phyloP scores from a whole-genome alignment of 2,888 invertebrate species.

The Doris montereyensis region DNA sequence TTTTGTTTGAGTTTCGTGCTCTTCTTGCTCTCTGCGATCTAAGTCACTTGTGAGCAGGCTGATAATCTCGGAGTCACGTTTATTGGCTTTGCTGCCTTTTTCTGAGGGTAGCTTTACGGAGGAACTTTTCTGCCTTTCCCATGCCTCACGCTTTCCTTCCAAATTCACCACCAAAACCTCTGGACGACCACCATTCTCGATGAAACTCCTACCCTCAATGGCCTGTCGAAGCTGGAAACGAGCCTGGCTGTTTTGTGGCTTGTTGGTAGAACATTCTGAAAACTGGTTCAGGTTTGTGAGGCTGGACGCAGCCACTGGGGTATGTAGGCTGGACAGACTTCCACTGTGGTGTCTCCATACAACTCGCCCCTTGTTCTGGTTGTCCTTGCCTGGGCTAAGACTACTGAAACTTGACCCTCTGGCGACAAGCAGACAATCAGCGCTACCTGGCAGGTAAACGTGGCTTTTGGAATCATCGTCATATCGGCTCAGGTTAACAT shows the following conservation, averaged over 20 bases:
- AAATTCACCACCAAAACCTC: conserved; percentile 39
- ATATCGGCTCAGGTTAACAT: conserved; percentile 63
- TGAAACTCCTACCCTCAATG: not conserved
- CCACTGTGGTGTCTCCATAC: conserved; percentile 14
- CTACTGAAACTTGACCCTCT: conserved; percentile 26
- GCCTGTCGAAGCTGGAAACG: not conserved
- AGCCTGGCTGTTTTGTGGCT: not conserved
- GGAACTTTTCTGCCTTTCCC: not conserved
- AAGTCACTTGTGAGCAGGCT: not conserved
- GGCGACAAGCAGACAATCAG: conserved; percentile 32
- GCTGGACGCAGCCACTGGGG: conserved; percentile 29
- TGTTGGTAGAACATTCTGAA: not conserved
- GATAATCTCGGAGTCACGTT: not conserved
- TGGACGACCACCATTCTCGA: not conserved
- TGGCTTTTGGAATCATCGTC: conserved; percentile 56
- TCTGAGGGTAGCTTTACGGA: not conserved
- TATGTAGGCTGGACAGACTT: conserved; percentile 33
- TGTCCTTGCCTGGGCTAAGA: conserved; percentile 9
- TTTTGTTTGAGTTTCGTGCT: no score
- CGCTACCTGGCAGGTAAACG: conserved; percentile 52
- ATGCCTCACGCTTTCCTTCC: conserved; percentile 1
- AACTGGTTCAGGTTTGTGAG: conserved; percentile 9
- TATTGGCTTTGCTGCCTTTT: not conserved
- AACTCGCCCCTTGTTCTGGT: not conserved
- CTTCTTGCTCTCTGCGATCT: not conserved